phyloP scores from a whole-genome alignment of 1,140 invertebrate genomes.

The Solenopsis fugax region DNA sequence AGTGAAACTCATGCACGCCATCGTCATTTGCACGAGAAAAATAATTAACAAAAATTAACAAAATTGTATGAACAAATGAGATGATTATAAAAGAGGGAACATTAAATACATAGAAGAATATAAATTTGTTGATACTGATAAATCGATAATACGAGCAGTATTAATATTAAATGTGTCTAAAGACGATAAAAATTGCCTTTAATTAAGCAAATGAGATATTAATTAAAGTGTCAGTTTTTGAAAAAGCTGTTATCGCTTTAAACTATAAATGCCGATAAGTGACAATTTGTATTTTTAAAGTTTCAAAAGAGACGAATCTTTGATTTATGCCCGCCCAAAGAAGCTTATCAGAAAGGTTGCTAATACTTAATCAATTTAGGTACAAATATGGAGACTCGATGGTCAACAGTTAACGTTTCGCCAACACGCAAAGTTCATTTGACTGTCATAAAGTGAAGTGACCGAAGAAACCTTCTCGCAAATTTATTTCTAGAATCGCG shows the following conservation, averaged over 20 bases:
- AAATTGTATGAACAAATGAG: not conserved
- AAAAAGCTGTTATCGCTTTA: not conserved
- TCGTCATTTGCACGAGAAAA: not conserved
- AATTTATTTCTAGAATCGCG: not conserved
- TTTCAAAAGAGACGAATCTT: not conserved
- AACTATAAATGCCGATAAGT: not conserved
- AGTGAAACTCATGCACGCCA: not conserved
- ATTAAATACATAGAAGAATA: not conserved
- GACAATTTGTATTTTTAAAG: not conserved
- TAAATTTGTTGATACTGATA: slow-evolving; percentile 6
- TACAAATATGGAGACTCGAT: not conserved
- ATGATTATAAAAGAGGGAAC: not conserved
- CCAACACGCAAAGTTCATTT: not conserved
- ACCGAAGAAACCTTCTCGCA: not conserved
- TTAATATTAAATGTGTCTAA: not conserved
- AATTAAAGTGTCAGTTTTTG: not conserved
- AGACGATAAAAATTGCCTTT: not conserved
- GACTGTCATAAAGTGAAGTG: not conserved
- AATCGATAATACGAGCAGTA: not conserved
- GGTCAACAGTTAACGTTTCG: slow-evolving; percentile 2
- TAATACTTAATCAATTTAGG: not conserved
- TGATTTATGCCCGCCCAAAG: not conserved
- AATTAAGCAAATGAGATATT: not conserved
- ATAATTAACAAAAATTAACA: not conserved
- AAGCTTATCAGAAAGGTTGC: not conserved